phyloP scores from a whole-genome alignment of 1,140 invertebrate species.

The Leptonema lineaticorne region DNA sequence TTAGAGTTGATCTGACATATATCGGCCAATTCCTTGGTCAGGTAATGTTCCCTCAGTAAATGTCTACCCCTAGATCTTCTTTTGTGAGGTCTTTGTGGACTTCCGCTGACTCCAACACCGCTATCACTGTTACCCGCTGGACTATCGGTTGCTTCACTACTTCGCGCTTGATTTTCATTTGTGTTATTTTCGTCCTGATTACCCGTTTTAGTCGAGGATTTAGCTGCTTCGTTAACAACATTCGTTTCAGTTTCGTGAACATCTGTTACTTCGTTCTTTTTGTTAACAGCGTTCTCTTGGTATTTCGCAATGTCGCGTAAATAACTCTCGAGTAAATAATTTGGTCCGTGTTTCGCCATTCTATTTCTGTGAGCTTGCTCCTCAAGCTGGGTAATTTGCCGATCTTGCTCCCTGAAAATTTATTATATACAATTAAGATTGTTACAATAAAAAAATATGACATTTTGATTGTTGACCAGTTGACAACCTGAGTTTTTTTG shows the following conservation, averaged over 20 bases:
- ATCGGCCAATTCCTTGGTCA: conserved; percentile 55
- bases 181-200: conserved; percentile 46
- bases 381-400: conserved; percentile 74
- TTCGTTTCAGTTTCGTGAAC: conserved; percentile 20
- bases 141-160: conserved; percentile 55
- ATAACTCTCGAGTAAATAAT: conserved; percentile 81
- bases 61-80: conserved; percentile 55
- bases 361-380: conserved; percentile 69
- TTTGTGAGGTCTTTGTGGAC: conserved; percentile 54
- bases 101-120: conserved; percentile 55
- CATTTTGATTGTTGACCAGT: background rate
- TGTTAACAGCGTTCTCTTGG: conserved; percentile 44
- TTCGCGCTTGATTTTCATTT: conserved; percentile 53
- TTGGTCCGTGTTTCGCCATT: conserved; percentile 73
- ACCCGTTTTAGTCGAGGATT: conserved; percentile 33
- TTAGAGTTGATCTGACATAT: conserved; percentile 56
- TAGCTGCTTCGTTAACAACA: background rate
- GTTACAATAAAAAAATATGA: conserved; percentile 12
- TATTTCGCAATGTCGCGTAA: conserved; percentile 53
- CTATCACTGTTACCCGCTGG: conserved; percentile 61
- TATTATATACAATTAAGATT: conserved; percentile 10
- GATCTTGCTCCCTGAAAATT: conserved; percentile 70
- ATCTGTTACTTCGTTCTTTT: conserved; percentile 14
- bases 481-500: conserved; percentile 32
- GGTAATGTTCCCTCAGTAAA: conserved; percentile 55